These are phyloP conservation scores for Maconellicoccus hirsutus DNA, from an alignment of 1,140 invertebrate genomes.

Conservation along the genomic window DNA sequence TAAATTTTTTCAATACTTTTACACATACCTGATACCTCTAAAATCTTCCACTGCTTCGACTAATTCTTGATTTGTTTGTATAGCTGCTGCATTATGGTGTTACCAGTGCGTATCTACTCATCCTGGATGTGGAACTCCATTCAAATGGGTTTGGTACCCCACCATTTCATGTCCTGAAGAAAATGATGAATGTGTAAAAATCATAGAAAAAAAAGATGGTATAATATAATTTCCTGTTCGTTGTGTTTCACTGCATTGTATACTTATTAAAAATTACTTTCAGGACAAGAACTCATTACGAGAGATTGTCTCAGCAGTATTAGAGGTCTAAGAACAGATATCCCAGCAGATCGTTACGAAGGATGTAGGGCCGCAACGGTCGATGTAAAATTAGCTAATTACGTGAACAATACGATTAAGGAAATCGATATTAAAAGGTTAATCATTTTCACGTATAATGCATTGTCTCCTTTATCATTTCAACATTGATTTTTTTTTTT, in stretches of 20 bases:
- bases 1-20: no score
- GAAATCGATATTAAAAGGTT: slow-evolving; percentile 73
- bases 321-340: slow-evolving; percentile 61
- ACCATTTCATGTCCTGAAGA: slow-evolving; percentile 63
- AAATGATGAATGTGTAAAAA: slow-evolving; percentile 82
- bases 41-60: background rate
- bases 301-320: slow-evolving; percentile 74
- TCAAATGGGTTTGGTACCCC: slow-evolving; percentile 73
- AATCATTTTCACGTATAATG: slow-evolving; percentile 27
- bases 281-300: slow-evolving; percentile 66
- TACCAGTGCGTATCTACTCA: slow-evolving; percentile 81
- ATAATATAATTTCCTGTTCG: slow-evolving; percentile 28
- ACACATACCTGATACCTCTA: no score
- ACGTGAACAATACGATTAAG: slow-evolving; percentile 75
- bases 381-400: slow-evolving; percentile 67
- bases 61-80: background rate
- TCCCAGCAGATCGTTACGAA: slow-evolving; percentile 85
- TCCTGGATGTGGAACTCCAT: slow-evolving; percentile 69
- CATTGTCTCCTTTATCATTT: no score
- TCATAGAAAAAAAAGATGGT: slow-evolving; percentile 79
- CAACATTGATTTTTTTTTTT: slow-evolving; percentile 25
- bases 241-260: background rate
- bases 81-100: slow-evolving; percentile 39
- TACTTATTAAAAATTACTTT: slow-evolving; percentile 32
- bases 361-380: slow-evolving; percentile 69